Evolutionary conservation across 1,140 invertebrate species (phyloP), one percentile per base, ranked within the genome.

Genomic region (Metopolophium dirhodum): DNA sequence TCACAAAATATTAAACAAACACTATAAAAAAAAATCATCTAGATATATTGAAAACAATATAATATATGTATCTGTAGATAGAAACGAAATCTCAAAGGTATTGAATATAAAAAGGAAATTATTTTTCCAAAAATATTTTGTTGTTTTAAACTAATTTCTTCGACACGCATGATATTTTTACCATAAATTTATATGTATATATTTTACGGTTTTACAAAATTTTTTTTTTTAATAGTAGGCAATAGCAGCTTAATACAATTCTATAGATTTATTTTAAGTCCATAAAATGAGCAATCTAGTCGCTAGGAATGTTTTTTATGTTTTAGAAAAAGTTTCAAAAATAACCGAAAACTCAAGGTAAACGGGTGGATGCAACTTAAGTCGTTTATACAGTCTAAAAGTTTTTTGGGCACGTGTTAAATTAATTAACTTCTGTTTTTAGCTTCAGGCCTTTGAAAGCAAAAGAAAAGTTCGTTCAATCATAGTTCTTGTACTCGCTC

Each of bases 321-420:
- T 45, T 45, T 45, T 45, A 20, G 35, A 26, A 1, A 20, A 90
- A 90, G 89, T 90, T 68, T 61, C 23, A 41, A 68, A 90, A 90
- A 90, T 90, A 89, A 89, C 49, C 54, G 14, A 20, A 77, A 90
- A 45, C 41, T n/a, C 37, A 26, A 18, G 6, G 30, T n/a, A n/a
- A 90, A 90, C 37, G 57, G n/a, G 7, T 23, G 30, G 4, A 51
- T n/a, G 49, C 49, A 37, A 89, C 35, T 89, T 47, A 49, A 54
- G 87, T 23, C 87, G 20, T 89, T 89, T 89, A 89, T 89, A 23
- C 88, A 22, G 30, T n/a, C 57, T 37, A 77, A 91, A 91, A 91
- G 90, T 92, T 92, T 92, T 92, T 92, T 51, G 90, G 68, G 41
- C 90, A 92, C 68, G 68, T 82, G 68, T 83, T 77, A 92, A 91